Conservation (phyloP, 2,888 invertebrate genomes). For the Anoncus sp. region DNA sequence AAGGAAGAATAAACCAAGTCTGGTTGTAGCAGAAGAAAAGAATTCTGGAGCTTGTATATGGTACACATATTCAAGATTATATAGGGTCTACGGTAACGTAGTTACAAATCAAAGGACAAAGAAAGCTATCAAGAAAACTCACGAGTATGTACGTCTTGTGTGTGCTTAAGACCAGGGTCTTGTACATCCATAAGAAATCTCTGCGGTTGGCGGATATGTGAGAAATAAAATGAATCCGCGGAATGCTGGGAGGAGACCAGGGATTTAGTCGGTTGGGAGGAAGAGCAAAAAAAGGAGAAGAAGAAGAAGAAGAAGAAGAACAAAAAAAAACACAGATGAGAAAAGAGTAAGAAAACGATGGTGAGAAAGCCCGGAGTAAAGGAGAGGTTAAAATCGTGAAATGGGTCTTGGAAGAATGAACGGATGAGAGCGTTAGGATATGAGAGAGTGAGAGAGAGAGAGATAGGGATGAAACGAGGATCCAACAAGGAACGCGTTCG, state of each 20-base stretch:
- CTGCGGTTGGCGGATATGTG: constrained; percentile 58
- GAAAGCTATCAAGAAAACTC: constrained; percentile 42
- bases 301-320: too few relatives aligned
- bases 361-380: constrained; percentile 46
- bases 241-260: constrained; percentile 17
- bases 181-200: constrained; percentile 36
- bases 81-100: constrained; percentile 33
- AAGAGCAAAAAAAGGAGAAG: constrained; percentile 19
- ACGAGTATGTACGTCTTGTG: constrained; percentile 19
- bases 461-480: constrained; percentile 63
- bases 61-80: constrained; percentile 31
- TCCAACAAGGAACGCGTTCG: constrained; percentile 63
- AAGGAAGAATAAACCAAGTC: constrained; percentile 15
- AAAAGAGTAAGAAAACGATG: constrained; percentile 26
- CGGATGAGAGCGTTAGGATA: constrained; percentile 41
- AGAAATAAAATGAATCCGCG: constrained; percentile 31
- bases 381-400: constrained; percentile 60
- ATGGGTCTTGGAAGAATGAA: constrained; percentile 56
- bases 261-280: constrained; percentile 27
- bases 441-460: constrained; percentile 22
- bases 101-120: constrained; percentile 52
- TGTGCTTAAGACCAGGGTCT: constrained; percentile 14
- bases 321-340: constrained; percentile 24
- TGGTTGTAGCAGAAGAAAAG: neutral
- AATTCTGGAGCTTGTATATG: constrained; percentile 11